Conservation (phyloP, 2,797 vertebrate genomes). For the Yasuhikotakia modesta region DNA sequence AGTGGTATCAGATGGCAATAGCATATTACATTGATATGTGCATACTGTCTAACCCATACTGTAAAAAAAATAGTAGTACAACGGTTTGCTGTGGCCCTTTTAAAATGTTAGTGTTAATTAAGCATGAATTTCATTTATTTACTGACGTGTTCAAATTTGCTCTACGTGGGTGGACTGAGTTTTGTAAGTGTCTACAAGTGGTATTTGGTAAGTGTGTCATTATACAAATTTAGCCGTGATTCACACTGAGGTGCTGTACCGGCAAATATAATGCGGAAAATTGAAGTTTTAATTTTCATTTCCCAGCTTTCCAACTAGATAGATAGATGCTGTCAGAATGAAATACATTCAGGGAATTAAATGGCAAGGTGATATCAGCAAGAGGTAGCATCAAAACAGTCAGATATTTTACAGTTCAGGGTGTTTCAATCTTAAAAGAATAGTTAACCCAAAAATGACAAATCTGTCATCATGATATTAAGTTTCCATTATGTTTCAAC, state of each 20-base stretch:
- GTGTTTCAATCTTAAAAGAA: not conserved
- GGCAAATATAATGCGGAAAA: not conserved
- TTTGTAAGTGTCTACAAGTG: not conserved
- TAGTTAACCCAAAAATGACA: not conserved
- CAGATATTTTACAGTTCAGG: not conserved
- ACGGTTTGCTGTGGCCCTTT: not conserved
- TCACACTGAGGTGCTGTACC: not conserved
- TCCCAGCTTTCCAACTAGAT: not conserved
- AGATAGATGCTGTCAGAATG: not conserved
- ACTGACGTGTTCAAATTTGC: not conserved
- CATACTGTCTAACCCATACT: too few relatives aligned
- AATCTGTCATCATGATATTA: not conserved
- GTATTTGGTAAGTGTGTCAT: slow-evolving; percentile 10
- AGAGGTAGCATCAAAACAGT: not conserved
- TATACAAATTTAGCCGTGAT: not conserved
- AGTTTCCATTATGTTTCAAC: not conserved
- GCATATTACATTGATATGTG: too few relatives aligned
- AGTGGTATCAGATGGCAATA: too few relatives aligned
- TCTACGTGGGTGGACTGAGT: not conserved
- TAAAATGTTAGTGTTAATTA: not conserved
- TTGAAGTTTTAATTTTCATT: not conserved
- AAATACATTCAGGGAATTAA: not conserved
- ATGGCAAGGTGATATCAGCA: not conserved
- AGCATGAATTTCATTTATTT: not conserved
- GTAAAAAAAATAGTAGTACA: too few relatives aligned